phyloP scores from a whole-genome alignment of 2,113 vertebrate genomes.

The Elanus axillaris region DNA sequence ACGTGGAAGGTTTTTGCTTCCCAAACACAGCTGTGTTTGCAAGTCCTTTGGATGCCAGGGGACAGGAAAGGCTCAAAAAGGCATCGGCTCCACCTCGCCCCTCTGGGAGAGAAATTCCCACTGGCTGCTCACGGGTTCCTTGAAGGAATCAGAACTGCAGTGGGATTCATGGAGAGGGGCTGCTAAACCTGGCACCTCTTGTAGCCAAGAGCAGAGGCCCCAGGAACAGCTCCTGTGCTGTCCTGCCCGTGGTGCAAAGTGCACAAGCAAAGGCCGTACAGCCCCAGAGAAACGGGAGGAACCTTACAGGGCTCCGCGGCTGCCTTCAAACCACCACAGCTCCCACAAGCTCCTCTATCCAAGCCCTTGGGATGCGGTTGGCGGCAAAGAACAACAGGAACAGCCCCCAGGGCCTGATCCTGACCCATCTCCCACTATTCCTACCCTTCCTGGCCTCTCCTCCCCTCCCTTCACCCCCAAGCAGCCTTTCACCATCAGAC shows the following conservation, averaged over 20 bases:
- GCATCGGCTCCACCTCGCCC: accelerated
- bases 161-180: not conserved
- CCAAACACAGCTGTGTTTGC: slow-evolving; percentile 55
- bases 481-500: not conserved
- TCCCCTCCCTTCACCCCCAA: accelerated
- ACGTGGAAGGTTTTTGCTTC: not conserved
- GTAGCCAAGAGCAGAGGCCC: not conserved
- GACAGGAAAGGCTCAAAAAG: not conserved
- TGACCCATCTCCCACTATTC: not conserved
- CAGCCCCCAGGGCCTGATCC: not conserved
- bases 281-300: accelerated
- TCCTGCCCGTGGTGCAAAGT: not conserved
- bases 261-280: accelerated
- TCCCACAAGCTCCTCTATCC: not conserved
- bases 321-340: not conserved
- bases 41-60: not conserved
- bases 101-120: not conserved
- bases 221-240: not conserved
- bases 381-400: accelerated
- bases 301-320: accelerated
- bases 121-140: not conserved
- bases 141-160: not conserved
- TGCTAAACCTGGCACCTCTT: not conserved
- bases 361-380: accelerated
- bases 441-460: not conserved